A percentile compares a stretch with the other conserved stretches of the same genome.
Evolutionary conservation across 2,113 vertebrate genomes (phyloP).

Genomic region (Phyllostomus hastatus): DNA sequence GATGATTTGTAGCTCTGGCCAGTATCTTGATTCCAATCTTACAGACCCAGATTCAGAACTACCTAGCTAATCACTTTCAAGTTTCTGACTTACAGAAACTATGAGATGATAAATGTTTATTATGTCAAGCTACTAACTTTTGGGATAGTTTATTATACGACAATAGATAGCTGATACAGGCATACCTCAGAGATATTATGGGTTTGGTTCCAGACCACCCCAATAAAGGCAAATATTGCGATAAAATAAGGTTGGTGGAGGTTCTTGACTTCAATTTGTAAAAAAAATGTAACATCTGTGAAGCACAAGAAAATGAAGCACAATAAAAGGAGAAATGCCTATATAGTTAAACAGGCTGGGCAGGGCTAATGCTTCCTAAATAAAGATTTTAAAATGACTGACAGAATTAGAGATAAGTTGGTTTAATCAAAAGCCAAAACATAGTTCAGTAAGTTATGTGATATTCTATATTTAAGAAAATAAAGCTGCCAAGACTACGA

Average conservation of each 20-base stretch:
- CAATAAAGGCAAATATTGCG: neutral
- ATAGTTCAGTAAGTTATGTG: neutral
- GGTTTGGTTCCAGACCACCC: neutral
- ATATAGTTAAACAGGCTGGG: neutral
- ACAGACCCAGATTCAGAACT: neutral
- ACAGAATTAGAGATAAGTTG: neutral
- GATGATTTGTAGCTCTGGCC: neutral
- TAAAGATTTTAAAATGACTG: neutral
- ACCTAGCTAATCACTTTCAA: neutral
- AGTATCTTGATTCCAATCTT: neutral
- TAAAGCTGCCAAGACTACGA: neutral
- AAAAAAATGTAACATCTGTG: neutral
- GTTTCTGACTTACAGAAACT: neutral
- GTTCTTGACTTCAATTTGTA: neutral
- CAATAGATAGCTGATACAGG: neutral
- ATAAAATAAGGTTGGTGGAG: neutral
- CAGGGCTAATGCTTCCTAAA: neutral
- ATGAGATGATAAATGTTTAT: neutral
- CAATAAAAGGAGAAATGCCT: neutral
- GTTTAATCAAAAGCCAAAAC: slow-evolving; percentile 37
- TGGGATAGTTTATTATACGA: neutral
- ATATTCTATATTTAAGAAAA: slow-evolving; percentile 20
- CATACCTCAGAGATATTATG: neutral
- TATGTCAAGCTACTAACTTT: neutral
- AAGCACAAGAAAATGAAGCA: neutral